These are phyloP conservation scores for Aporophyla nigra DNA, from an alignment of 2,888 invertebrate genomes.

Conservation along the genomic window DNA sequence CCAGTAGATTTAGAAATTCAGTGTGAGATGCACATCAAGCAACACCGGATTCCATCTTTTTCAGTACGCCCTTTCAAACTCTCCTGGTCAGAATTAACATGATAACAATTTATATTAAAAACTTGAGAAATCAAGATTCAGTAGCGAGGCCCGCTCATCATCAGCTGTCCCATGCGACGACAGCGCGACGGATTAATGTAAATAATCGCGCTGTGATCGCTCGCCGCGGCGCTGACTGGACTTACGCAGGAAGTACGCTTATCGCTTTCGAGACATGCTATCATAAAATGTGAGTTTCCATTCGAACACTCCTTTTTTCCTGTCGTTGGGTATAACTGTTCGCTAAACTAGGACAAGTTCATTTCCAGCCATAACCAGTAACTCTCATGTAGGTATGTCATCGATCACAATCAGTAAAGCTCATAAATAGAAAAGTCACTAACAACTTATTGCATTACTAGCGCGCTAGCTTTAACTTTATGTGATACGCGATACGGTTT, in stretches of 20 bases:
- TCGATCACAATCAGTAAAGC: background rate
- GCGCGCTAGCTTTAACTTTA: no score
- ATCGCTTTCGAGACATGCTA: slow-evolving; percentile 75
- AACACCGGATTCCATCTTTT: background rate
- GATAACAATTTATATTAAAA: slow-evolving; percentile 31
- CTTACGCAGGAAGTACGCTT: slow-evolving; percentile 84
- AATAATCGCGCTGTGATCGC: slow-evolving; percentile 79
- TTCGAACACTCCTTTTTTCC: slow-evolving; percentile 40
- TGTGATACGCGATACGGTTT: background rate
- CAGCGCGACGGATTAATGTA: slow-evolving; percentile 82
- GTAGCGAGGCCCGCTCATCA: slow-evolving; percentile 45
- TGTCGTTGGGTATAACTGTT: background rate
- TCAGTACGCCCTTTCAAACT: background rate
- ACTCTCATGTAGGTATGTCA: background rate
- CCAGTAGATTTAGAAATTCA: slow-evolving; percentile 1
- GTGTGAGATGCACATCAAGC: background rate
- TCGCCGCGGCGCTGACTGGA: slow-evolving; percentile 67
- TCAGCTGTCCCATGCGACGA: slow-evolving; percentile 69
- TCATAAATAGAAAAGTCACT: background rate
- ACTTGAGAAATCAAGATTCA: slow-evolving; percentile 15
- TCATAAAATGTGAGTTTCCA: slow-evolving; percentile 75
- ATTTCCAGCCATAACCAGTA: background rate
- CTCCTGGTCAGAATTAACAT: background rate
- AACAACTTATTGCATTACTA: background rate
- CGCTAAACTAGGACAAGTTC: background rate